Evolutionary conservation across 35 echinoderm and acorn worm species (phyloP), one percentile per base, ranked within the genome.

Genomic region (Chiridota heheva): DNA sequence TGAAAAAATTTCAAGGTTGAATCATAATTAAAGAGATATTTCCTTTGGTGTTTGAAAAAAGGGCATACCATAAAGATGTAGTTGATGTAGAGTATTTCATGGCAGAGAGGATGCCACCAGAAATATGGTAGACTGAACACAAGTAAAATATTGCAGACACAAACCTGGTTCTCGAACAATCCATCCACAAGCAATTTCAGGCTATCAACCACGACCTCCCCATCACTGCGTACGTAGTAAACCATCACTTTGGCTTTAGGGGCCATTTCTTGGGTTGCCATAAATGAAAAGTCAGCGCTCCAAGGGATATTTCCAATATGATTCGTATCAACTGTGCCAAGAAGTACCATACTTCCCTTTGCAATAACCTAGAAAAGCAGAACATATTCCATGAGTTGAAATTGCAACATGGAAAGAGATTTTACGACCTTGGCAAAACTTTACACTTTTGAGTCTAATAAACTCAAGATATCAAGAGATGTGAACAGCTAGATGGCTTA

Each of bases 81-180:
- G n/a, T n/a, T n/a, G n/a, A n/a, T n/a, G n/a, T n/a, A n/a, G n/a
- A n/a, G n/a, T n/a, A n/a, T n/a, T n/a, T n/a, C n/a, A 55, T 17
- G 24, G 49, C 0, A 55, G 24, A 55, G 49, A 15, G 49, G 25
- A 27, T 60, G 32, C 25, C 58, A 3, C 58, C 32, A 22, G 25
- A 6, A 30, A 60, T 30, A 10, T 51, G 20, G 7, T 7, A 51
- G 3, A 58, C 30, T 4, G 30, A 58, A 58, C 3, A 58, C 30
- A 2, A 16, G 56, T 28, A 60, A 1, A 60, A 28, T 60, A 31
- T n/a, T 28, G 58, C 1, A 43, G 18, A 45, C 17, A 58, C 77
- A 76, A 44, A 96, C 93, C 63, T 87, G 40, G 70, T 96, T 96
- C 16, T 83, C 46, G 58, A 96, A 96, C 17, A 80, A 63, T 36